Evolutionary conservation across 2,888 invertebrate species (phyloP), one percentile per base, ranked within the genome.

Genomic region (Stegophylla sp.): DNA sequence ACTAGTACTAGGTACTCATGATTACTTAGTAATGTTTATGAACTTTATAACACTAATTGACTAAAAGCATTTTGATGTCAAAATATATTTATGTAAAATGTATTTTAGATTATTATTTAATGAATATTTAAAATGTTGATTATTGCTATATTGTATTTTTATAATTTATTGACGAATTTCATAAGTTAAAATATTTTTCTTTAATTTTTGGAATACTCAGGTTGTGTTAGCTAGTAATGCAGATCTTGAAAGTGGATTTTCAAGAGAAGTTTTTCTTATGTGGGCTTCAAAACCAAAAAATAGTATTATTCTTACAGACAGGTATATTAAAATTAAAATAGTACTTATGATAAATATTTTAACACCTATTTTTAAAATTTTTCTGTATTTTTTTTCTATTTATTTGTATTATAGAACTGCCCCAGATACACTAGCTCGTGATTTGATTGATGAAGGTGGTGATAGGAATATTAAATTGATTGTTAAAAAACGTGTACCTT

Each of bases 181-280:
- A 34, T 34, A 34, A 34, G 3, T 34, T 34, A 34, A 34, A 34
- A 34, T 34, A 5, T 34, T 34, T 34, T 34, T 34, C 7, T 34
- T 34, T 34, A 3, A 34, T 34, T 5, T 34, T 34, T 34, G 34
- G n/a, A 34, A 34, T 34, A 43, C 77, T 34, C 66, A 90, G 89
- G 96, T 98, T 3, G 98, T 99, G 15, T 88, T 99, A 81, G 97
- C 98, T 0, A 97, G 97, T 85, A 94, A 93, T 83, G 93, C 96
- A 0, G 98, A 98, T 86, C 90, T 99, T 89, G 98, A 99, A 87
- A 91, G 93, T 83, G 99, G 99, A 0, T 98, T 94, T 87, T 93
- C 98, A 0, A 89, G 98, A 77, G 98, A 99, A 85, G 88, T 99
- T 34, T 98, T 99, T 87, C 88, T 97, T 3, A 92, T 94, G 85